Evolutionary conservation across 2,113 vertebrate species (phyloP).

Genomic region (Hymenochirus boettgeri): DNA sequence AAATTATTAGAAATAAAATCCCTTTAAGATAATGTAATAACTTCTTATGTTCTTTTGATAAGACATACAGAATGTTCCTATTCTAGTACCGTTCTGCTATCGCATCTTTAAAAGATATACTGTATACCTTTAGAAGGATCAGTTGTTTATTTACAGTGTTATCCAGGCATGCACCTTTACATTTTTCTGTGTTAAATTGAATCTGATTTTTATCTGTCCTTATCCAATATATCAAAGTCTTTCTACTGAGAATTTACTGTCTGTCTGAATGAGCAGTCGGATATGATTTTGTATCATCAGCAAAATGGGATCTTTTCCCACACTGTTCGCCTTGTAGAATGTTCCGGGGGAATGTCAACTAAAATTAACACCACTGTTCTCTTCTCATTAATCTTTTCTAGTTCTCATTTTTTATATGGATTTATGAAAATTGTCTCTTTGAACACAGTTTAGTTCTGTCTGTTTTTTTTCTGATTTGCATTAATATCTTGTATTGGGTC

Average conservation of each 20-base stretch:
- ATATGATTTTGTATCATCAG: constrained; percentile 19
- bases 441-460: too few relatives aligned
- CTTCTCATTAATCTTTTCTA: background rate
- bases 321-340: background rate
- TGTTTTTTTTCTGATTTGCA: too few relatives aligned
- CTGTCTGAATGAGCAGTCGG: constrained; percentile 12
- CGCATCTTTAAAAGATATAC: too few relatives aligned
- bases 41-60: too few relatives aligned
- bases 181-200: constrained; percentile 21
- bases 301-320: constrained; percentile 9
- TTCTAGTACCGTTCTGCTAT: too few relatives aligned
- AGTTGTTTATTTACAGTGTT: background rate
- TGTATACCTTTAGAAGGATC: background rate
- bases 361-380: constrained; percentile 6
- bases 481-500: too few relatives aligned
- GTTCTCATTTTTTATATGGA: background rate
- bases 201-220: constrained; percentile 1
- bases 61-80: too few relatives aligned
- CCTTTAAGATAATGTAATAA: too few relatives aligned
- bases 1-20: too few relatives aligned
- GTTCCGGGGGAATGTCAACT: background rate
- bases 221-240: constrained; percentile 13
- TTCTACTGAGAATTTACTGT: constrained; percentile 5
- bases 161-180: constrained; percentile 5
- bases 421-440: constrained; percentile 1